A percentile compares a stretch with the other conserved stretches of the same genome.
phyloP scores from a whole-genome alignment of 2,888 invertebrate genomes.

The Aporophyla nigra region DNA sequence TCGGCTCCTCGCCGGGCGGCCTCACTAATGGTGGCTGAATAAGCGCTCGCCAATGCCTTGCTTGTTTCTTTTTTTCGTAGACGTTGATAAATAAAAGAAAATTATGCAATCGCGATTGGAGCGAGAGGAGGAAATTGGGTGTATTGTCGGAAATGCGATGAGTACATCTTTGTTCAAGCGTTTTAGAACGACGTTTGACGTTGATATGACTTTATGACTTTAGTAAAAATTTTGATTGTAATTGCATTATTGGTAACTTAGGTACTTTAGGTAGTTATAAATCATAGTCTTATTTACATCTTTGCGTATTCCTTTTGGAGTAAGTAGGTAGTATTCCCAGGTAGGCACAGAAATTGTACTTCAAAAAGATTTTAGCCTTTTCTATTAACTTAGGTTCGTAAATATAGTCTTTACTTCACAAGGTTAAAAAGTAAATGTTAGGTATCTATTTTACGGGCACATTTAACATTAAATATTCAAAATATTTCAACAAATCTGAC shows the following conservation, averaged over 20 bases:
- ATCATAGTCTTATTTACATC: background rate
- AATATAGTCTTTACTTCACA: background rate
- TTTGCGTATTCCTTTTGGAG: no score
- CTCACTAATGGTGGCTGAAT: constrained; percentile 76
- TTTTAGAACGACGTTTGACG: constrained; percentile 12
- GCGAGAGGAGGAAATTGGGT: constrained; percentile 64
- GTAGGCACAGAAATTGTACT: background rate
- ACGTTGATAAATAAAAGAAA: constrained; percentile 74
- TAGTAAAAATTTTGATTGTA: background rate
- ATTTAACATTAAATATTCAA: background rate
- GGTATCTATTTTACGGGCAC: background rate
- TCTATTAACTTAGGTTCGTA: background rate
- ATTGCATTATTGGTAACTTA: background rate
- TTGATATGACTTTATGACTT: background rate
- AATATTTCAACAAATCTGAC: constrained; percentile 10
- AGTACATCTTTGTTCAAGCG: constrained; percentile 36
- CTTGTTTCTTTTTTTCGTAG: constrained; percentile 74
- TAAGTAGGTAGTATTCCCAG: background rate
- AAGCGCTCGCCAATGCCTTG: constrained; percentile 72
- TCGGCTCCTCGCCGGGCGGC: constrained; percentile 73
- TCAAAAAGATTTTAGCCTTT: background rate
- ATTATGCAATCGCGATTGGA: constrained; percentile 73
- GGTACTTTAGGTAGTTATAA: no score
- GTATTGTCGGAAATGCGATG: constrained; percentile 63
- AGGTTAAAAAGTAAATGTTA: background rate